phyloP scores from a whole-genome alignment of 2,113 vertebrate genomes.

The Gavia stellata region DNA sequence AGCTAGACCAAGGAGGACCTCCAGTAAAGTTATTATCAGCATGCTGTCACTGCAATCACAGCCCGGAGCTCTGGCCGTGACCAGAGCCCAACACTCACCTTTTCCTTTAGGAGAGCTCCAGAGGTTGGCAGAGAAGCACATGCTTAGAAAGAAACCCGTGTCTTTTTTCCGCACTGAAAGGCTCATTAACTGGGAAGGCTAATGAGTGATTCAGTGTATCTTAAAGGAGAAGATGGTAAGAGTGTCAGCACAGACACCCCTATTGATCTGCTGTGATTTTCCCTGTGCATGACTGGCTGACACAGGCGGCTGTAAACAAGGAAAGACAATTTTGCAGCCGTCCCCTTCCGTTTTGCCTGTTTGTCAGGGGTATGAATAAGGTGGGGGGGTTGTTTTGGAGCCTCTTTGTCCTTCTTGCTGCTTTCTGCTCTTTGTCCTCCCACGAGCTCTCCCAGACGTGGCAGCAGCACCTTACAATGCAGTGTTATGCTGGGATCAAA shows the following conservation, averaged over 20 bases:
- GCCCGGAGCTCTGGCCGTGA: not conserved
- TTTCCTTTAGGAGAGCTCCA: not conserved
- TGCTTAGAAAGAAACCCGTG: not conserved
- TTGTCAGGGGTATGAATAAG: not conserved
- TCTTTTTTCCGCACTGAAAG: not conserved
- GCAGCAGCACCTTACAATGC: not conserved
- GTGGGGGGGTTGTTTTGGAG: not conserved
- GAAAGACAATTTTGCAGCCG: not conserved
- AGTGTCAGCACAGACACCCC: not conserved
- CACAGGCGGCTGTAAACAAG: not conserved
- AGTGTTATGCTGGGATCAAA: conserved; percentile 9
- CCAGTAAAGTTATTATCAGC: not conserved
- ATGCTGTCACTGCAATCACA: fast-evolving
- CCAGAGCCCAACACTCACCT: not conserved
- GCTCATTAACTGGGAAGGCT: not conserved
- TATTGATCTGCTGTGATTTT: conserved; percentile 36
- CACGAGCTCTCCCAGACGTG: not conserved
- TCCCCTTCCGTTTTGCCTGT: not conserved
- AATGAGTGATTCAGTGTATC: not conserved
- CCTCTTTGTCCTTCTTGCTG: not conserved
- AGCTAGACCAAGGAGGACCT: not conserved
- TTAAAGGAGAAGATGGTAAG: not conserved
- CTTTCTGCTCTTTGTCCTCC: not conserved
- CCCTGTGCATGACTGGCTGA: not conserved
- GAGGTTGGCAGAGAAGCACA: not conserved